Conservation (phyloP, 2,113 vertebrate genomes). For the Cyanistes caeruleus region DNA sequence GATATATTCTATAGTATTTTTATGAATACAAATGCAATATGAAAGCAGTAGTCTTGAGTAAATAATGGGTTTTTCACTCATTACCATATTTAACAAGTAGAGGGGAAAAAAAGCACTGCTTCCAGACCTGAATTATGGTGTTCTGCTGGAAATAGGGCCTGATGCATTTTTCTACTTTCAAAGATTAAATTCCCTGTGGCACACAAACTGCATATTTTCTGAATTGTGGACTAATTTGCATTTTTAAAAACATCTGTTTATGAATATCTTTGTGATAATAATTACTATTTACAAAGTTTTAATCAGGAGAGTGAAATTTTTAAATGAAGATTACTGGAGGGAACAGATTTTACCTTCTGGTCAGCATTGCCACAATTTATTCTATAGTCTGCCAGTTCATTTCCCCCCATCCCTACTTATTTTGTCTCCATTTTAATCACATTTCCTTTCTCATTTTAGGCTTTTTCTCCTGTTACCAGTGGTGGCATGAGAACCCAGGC, state of each 20-base stretch:
- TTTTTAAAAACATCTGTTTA: constrained; percentile 61
- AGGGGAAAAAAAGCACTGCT: neutral
- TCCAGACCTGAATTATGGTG: neutral
- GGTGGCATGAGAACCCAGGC: neutral
- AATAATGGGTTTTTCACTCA: constrained; percentile 7
- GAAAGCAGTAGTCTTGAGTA: constrained; percentile 1
- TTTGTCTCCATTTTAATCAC: neutral
- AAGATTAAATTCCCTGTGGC: constrained; percentile 24
- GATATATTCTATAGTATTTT: neutral
- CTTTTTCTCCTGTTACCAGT: neutral
- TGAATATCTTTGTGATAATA: constrained; percentile 63
- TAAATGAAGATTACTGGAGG: constrained; percentile 12
- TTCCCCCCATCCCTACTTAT: neutral
- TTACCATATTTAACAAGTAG: constrained; percentile 40
- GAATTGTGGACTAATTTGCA: constrained; percentile 47
- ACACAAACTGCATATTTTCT: constrained; percentile 13
- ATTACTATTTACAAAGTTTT: constrained; percentile 67
- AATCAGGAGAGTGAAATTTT: constrained; percentile 34
- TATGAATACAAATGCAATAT: constrained; percentile 24
- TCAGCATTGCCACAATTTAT: neutral
- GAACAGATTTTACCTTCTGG: constrained; percentile 41
- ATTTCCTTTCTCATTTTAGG: neutral
- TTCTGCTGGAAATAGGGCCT: neutral
- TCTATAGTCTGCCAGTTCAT: neutral
- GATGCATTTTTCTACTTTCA: constrained; percentile 47